Evolutionary conservation across 2,113 vertebrate species (phyloP).

Genomic region (Chauna torquata): DNA sequence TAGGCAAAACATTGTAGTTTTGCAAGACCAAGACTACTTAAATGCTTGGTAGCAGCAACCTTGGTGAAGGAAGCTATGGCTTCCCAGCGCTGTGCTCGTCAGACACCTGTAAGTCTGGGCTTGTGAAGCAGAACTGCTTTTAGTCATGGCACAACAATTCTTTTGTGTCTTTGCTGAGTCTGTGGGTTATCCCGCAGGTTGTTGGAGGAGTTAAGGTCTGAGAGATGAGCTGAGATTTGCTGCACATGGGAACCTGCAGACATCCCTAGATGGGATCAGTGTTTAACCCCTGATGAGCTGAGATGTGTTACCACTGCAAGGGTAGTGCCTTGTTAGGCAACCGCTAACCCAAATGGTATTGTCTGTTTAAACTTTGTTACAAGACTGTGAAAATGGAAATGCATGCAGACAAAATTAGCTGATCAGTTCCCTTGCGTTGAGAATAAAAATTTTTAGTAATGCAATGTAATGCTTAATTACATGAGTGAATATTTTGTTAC

Average conservation of each 20-base stretch:
- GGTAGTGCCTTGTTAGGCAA: neutral
- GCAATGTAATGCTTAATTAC: neutral
- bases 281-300: neutral
- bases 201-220: neutral
- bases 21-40: neutral
- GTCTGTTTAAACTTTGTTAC: neutral
- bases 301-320: neutral
- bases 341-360: rapidly evolving
- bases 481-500: neutral
- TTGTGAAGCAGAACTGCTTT: neutral
- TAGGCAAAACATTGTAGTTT: neutral
- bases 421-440: neutral
- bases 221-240: neutral
- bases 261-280: rapidly evolving
- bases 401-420: neutral
- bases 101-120: neutral
- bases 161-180: neutral
- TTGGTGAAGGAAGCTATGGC: neutral
- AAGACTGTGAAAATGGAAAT: neutral
- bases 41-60: neutral
- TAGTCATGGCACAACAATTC: neutral
- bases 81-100: neutral
- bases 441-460: neutral
- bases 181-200: neutral
- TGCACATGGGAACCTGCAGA: neutral